These are phyloP conservation scores for Bombycilla garrulus DNA, from an alignment of 2,113 vertebrate genomes.

Conservation along the genomic window DNA sequence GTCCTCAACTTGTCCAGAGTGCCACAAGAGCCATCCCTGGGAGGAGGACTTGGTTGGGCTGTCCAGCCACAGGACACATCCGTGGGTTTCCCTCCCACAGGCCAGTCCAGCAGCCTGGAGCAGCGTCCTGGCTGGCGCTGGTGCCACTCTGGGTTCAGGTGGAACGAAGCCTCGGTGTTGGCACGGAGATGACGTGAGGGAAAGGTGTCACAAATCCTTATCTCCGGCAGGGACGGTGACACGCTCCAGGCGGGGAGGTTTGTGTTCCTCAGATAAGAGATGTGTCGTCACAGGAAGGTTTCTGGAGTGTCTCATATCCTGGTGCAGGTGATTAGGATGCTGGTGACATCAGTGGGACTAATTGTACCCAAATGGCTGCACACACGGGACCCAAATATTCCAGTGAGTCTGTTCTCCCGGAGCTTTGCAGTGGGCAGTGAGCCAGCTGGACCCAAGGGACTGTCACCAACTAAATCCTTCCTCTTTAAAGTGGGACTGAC, in stretches of 20 bases:
- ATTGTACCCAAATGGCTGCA: neutral
- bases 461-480: neutral
- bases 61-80: neutral
- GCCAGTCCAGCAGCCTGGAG: neutral
- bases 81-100: fast-evolving
- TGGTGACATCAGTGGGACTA: neutral
- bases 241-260: neutral
- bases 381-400: neutral
- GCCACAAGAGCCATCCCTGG: neutral
- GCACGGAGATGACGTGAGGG: neutral
- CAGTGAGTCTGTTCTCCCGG: neutral
- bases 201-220: neutral
- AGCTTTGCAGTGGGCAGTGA: neutral
- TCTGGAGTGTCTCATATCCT: neutral
- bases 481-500: neutral
- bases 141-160: neutral
- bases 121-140: neutral
- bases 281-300: neutral
- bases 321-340: neutral
- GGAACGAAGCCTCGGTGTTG: neutral
- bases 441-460: neutral
- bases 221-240: neutral
- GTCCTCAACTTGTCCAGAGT: neutral
- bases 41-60: neutral
- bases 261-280: slow-evolving; percentile 31